Base-by-base conservation (phyloP, 2,888 invertebrate species). In the Polymixis lichenea region DNA sequence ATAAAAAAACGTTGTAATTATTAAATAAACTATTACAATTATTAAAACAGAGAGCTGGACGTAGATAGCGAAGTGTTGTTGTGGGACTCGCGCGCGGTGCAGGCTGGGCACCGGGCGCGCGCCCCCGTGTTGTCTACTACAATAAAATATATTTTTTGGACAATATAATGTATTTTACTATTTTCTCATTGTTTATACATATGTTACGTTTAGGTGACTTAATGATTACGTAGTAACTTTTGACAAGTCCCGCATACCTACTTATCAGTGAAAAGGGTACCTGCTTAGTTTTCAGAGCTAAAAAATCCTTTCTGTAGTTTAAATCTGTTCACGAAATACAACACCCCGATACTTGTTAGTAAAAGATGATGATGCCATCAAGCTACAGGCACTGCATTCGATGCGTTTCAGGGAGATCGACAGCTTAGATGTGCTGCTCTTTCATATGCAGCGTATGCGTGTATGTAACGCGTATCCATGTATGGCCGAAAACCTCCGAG, bases 1-100 rank as follows among this genome's bases (percentile, higher is more conserved):
- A 95, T 96, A 96, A 97, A 97, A 90, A 94, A 95, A 90, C 91
- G 95, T 94, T 97, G 97, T 97, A 97, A 96, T 97, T 97, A 97
- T 95, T 97, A 97, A 97, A 97, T 97, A 97, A 97, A 97, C 94
- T 97, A 96, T 97, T 96, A 95, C 95, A 97, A 97, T 97, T 97
- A 96, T 95, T 96, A 97, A 96, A 96, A 93, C 94, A 92, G 95
- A 95, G 95, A 94, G 95, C 95, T 95, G 96, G 95, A 92, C 90
- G 95, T 96, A 96, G 96, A 95, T 96, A 96, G 96, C 95, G 93
- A 95, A 94, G 94, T 92, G 95, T 96, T 95, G 95, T 96, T 96
- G 94, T 90, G 92, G 95, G 96, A 94, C 95, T 94, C 93, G 96
- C 96, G 95, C 94, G 93, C 95, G 94, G 94, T 85, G 94, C 95